Evolutionary conservation across 2,113 vertebrate species (phyloP), one percentile per base, ranked within the genome.

Genomic region (Aegithalos caudatus): DNA sequence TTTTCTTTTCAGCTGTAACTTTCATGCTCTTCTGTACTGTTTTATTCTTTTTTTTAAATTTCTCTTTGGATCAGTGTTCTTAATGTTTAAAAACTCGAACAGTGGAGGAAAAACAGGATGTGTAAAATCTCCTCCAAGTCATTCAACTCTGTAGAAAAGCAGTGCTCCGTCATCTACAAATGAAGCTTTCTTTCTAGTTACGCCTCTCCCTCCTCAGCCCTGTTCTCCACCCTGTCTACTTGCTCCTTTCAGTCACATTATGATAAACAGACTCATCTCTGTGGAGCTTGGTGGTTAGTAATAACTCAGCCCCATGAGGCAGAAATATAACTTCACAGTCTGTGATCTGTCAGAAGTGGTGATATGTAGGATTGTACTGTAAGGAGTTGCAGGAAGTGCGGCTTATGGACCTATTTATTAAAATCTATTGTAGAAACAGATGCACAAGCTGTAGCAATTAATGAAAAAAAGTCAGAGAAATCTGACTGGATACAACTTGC

Each of bases 261-360:
- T 73, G 71, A 94, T 85, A 94, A 95, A 87, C 84, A 92, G 81
- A 90, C 29, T 82, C 83, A 81, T 76, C 74, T 82, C 89, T 62
- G 61, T 81, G 83, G 61, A 85, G 61, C 40, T 92, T 0, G 0
- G 54, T 92, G 89, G 45, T 95, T 95, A 87, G 89, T 50, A 94
- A 85, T 89, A 96, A 90, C 58, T 94, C 66, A 80, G 45, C 66
- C 50, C 42, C 70, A 72, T 66, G 62, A 89, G 86, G 38, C 54
- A 94, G 50, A 90, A 95, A 76, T 83, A 58, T 17, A 92, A 90
- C 74, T 90, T 87, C 61, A 91, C 38, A 86, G 69, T 44, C 69
- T 57, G 81, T 76, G 70, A 94, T 94, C 73, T 91, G 37, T 92
- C 84, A 92, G 47, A 92, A 95, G 81, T 80, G 94, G 73, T 91